Conservation (phyloP, 2,888 invertebrate species). For the Acanthosepion pharaonis region DNA sequence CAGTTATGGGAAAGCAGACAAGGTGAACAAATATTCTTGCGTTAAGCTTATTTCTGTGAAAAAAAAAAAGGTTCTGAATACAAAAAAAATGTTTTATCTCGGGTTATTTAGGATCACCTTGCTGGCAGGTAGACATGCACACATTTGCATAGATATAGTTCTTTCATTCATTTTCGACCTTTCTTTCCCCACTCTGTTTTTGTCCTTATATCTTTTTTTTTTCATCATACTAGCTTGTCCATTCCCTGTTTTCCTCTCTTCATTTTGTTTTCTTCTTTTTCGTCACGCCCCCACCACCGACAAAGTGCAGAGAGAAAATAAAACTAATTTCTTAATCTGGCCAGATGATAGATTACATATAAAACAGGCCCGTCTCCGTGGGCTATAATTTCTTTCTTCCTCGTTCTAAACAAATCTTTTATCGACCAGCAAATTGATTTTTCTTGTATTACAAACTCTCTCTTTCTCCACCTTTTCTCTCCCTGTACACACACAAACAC, state of each 20-base stretch:
- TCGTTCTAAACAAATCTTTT: not conserved
- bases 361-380: not conserved
- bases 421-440: slow-evolving; percentile 11
- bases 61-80: too few species aligned
- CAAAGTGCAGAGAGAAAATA: not conserved
- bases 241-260: not conserved
- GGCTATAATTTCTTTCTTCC: not conserved
- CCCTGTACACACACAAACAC: not conserved
- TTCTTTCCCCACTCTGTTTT: not conserved
- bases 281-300: not conserved
- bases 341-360: not conserved
- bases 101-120: too few species aligned
- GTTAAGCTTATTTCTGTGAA: too few species aligned
- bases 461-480: not conserved
- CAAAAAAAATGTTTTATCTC: too few species aligned
- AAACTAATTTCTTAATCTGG: not conserved
- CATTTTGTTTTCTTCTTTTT: not conserved
- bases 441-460: not conserved
- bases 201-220: not conserved
- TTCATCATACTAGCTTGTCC: not conserved
- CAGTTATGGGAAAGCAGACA: too few species aligned
- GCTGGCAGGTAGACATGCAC: not conserved
- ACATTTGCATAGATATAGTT: not conserved
- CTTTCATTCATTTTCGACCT: too few species aligned
- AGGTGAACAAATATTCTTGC: too few species aligned